Conservation (phyloP, 2,797 vertebrate genomes). For the Masticophis lateralis region DNA sequence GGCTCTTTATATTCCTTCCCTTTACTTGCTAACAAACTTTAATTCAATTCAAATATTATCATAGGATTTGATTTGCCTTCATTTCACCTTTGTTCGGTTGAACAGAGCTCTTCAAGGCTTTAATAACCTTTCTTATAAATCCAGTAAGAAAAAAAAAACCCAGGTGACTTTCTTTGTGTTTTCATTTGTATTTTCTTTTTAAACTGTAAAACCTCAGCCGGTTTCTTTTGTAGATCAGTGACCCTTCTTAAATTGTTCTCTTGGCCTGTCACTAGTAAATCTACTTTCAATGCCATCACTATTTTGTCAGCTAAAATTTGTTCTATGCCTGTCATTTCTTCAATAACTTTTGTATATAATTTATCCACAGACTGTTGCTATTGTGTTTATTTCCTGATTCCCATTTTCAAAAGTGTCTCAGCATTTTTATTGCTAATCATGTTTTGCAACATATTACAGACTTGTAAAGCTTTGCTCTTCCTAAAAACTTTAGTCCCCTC, state of each 20-base stretch:
- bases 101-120: not conserved
- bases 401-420: not conserved
- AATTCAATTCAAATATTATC: not conserved
- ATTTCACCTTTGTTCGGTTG: not conserved
- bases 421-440: not conserved
- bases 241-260: not conserved
- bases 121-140: not conserved
- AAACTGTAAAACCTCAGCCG: not conserved
- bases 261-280: not conserved
- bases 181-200: not conserved
- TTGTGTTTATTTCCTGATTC: not conserved
- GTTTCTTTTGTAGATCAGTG: not conserved
- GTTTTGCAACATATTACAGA: not conserved
- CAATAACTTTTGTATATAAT: not conserved
- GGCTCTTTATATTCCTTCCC: not conserved
- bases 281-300: not conserved
- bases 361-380: not conserved
- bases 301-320: not conserved
- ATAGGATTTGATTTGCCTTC: not conserved
- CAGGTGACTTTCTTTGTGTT: not conserved
- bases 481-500: not conserved
- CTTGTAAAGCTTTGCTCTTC: not conserved
- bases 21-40: not conserved
- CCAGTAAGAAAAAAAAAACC: not conserved
- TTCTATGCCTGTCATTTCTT: not conserved